Evolutionary conservation across 2,113 vertebrate genomes (phyloP), one percentile per base, ranked within the genome.

Genomic region (Polypterus senegalus): DNA sequence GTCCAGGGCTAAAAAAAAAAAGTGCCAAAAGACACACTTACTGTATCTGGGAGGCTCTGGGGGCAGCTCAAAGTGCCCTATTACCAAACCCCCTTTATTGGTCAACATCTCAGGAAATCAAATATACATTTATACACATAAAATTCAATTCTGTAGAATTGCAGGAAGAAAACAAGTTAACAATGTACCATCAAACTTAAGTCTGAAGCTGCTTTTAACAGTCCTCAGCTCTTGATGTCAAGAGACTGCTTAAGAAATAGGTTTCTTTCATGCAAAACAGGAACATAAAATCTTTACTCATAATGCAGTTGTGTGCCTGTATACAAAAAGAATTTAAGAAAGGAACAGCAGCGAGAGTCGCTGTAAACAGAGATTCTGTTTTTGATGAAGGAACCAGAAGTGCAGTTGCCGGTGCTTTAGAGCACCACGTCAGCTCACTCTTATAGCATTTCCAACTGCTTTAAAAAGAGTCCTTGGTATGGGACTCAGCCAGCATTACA

Each of bases 181-280:
- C 70, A 76, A 82, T 77, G 77, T 73, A 76, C 79, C 69, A 77
- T 78, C 68, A 82, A 87, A 87, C 79, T 76, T 70, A 69, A 79
- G 66, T 73, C 68, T 66, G 76, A 85, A 79, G 74, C 65, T 70
- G 74, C 76, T 75, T 79, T 66, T 70, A 76, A 74, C 77, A 81
- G 70, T 74, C 76, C 74, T 77, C 83, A 82, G 82, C 79, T 78
- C 79, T 74, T 70, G 78, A 74, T 83, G 81, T 76, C 85, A 80
- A 80, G 73, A 65, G 72, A 77, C 78, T 79, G 77, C 75, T 81
- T 77, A 71, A 69, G 73, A 65, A 81, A 76, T 68, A 4, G 71
- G 84, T 81, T 71, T 67, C 78, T 84, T 85, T 84, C 90, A 91
- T 91, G 91, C 84, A 86, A 75, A 89, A 88, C 76, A 81, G 83